phyloP scores from a whole-genome alignment of 1,140 invertebrate species.

The Euwallacea fornicatus region DNA sequence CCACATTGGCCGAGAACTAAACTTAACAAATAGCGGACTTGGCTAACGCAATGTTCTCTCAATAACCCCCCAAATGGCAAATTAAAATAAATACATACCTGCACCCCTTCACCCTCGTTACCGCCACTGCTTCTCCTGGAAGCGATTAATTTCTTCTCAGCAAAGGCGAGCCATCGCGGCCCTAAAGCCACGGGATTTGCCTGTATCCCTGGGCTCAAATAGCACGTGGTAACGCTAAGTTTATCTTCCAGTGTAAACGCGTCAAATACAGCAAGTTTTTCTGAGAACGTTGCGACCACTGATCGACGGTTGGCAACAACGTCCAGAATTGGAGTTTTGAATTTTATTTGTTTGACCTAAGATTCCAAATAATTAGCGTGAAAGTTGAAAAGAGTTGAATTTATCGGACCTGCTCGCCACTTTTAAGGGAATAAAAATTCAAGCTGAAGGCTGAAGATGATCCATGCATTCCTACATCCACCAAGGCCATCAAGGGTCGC shows the following conservation, averaged over 20 bases:
- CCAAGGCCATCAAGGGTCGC: conserved; percentile 84
- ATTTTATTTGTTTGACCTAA: conserved; percentile 84
- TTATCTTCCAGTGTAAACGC: conserved; percentile 83
- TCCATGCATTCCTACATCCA: conserved; percentile 78
- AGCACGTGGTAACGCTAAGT: conserved; percentile 86
- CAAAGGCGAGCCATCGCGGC: conserved; percentile 76
- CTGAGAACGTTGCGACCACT: conserved; percentile 84
- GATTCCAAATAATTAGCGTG: background rate
- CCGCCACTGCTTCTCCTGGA: conserved; percentile 86
- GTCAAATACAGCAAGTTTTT: conserved; percentile 90
- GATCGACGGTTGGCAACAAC: conserved; percentile 81
- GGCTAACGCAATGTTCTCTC: background rate
- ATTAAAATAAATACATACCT: conserved; percentile 41
- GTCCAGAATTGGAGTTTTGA: conserved; percentile 87
- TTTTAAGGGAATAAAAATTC: conserved; percentile 86
- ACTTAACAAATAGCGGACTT: too few species aligned
- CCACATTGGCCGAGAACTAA: too few species aligned
- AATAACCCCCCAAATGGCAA: conserved; percentile 2
- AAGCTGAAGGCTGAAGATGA: conserved; percentile 80
- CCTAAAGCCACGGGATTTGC: conserved; percentile 91
- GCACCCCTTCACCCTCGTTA: conserved; percentile 64
- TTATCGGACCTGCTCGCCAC: conserved; percentile 75
- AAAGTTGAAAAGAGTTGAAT: conserved; percentile 34
- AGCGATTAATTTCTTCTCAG: conserved; percentile 81
- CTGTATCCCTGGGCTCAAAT: conserved; percentile 79